A percentile compares a stretch with the other conserved stretches of the same genome.
phyloP scores from a whole-genome alignment of 2,797 vertebrate genomes.

The Notoglanidium macrostoma region DNA sequence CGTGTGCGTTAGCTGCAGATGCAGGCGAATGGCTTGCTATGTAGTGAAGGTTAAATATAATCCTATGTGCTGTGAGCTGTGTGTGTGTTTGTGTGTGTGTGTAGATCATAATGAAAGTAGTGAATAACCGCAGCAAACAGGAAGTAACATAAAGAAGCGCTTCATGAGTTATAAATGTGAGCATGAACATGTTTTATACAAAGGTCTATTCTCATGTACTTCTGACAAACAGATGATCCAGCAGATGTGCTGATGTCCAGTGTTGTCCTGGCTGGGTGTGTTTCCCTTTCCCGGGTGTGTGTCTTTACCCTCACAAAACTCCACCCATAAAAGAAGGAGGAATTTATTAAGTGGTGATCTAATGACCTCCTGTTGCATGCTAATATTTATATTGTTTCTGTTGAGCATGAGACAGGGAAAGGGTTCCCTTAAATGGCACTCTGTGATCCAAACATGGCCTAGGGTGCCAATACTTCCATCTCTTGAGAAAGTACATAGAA shows the following conservation, averaged over 20 bases:
- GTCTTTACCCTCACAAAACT: background rate
- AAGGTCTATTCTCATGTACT: background rate
- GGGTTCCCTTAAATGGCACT: no score
- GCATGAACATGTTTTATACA: background rate
- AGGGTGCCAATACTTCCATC: background rate
- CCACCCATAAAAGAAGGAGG: background rate
- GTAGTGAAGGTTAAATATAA: background rate
- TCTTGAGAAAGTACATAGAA: background rate
- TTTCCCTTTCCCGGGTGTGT: background rate
- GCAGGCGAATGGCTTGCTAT: background rate
- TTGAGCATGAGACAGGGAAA: no score
- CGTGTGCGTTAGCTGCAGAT: background rate
- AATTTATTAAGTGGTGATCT: no score
- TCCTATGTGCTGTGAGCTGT: background rate
- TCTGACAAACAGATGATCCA: background rate
- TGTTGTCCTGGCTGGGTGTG: background rate
- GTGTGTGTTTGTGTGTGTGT: background rate
- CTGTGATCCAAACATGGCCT: background rate
- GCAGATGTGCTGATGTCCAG: background rate
- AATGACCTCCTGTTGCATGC: no score
- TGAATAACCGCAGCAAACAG: background rate
- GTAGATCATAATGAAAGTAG: slow-evolving; percentile 1
- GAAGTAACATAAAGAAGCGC: background rate
- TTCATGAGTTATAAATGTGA: background rate
- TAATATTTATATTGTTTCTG: no score